Base-by-base conservation (phyloP, 2,797 vertebrate species). In the Megalops cyprinoides region DNA sequence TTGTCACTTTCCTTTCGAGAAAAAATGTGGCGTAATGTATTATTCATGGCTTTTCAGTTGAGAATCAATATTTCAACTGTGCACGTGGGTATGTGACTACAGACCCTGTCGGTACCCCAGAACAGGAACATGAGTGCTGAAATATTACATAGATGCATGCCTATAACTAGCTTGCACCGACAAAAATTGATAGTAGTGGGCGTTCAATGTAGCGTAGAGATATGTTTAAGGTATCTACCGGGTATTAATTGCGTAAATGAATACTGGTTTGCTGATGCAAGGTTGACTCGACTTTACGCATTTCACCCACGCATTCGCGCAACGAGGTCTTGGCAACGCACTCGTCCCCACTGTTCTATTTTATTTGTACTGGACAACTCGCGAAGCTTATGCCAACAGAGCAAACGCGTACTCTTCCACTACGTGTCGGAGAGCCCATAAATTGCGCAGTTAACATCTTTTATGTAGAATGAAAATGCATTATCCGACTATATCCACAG, bases 211-310 rank as follows among this genome's bases (percentile, higher is more conserved):
- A 44, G n/a, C 4, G 3, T 23, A 71, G 3, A 65, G 15, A 65
- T 15, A 65, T 65, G 20, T n/a, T 6, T 8, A 65, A 1, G 44
- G 39, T 42, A 9, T 71, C 20, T 20, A 18, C 37, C 3, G 18
- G 37, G 37, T 7, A 39, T 71, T 23, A 42, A 71, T n/a, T 3
- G 37, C 18, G 20, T n/a, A 74, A 71, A 31, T 25, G 25, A 48
- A 12, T 48, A 25, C 44, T 10, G 73, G 10, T 48, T 48, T 74
- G 73, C 44, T 74, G 44, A 74, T 51, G 73, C 44, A 51, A 51
- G 73, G 46, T 74, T 39, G 42, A 73, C 34, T 42, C 42, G 42
- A 48, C 73, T 74, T 74, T 74, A 49, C 46, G 73, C n/a, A 49
- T 51, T 74, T 74, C 73, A 31, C 46, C 73, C 46, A 48, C 73